phyloP scores from a whole-genome alignment of 37 sponge, comb jelly and placozoan genomes.

The Petrosia ficiformis region DNA sequence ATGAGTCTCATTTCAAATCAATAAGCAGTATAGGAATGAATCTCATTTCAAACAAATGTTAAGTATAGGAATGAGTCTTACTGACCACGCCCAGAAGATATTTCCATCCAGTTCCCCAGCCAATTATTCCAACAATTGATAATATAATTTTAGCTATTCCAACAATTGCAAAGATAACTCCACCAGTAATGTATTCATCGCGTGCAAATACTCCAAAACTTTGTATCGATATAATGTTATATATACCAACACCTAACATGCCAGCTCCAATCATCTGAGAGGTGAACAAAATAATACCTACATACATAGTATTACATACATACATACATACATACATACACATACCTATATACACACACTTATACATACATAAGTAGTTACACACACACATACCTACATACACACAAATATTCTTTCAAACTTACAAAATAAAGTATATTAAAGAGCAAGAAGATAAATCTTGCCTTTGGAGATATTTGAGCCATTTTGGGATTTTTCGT shows the following conservation, averaged over 20 bases:
- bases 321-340: background rate
- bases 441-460: slow-evolving; percentile 26
- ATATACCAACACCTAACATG: slow-evolving; percentile 23
- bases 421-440: slow-evolving; percentile 39
- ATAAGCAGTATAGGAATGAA: no score
- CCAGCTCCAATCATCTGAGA: slow-evolving; percentile 23
- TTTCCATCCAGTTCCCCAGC: background rate
- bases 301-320: background rate
- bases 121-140: slow-evolving; percentile 1
- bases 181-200: background rate
- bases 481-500: background rate
- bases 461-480: background rate
- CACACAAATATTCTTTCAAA: background rate
- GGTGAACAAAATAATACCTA: background rate
- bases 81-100: slow-evolving; percentile 13
- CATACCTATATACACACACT: no score
- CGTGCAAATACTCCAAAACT: slow-evolving; percentile 13
- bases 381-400: background rate
- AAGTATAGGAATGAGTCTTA: no score
- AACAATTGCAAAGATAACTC: slow-evolving; percentile 22
- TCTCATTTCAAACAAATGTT: no score
- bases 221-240: background rate
- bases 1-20: no score
- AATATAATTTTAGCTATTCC: slow-evolving; percentile 24
- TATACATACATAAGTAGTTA: no score